These are phyloP conservation scores for Fulmarus glacialis DNA, from an alignment of 2,113 vertebrate species.

Conservation along the genomic window DNA sequence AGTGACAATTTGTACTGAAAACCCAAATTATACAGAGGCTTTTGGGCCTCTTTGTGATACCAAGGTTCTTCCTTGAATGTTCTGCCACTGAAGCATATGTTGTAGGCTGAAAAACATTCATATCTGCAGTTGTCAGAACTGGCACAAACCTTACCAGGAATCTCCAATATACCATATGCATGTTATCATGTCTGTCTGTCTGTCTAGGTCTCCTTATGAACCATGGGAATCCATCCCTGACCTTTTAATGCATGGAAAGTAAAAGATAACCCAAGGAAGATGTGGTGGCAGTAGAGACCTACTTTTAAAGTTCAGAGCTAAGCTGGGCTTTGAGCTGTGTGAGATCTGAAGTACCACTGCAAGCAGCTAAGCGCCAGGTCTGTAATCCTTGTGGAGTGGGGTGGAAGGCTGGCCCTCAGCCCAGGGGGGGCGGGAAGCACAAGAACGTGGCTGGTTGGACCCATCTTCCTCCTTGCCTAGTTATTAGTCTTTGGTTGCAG, in stretches of 20 bases:
- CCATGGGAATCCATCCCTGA: background rate
- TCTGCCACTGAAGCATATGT: background rate
- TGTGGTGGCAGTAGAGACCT: constrained; percentile 43
- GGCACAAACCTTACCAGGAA: background rate
- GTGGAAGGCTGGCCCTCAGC: background rate
- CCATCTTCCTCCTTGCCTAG: background rate
- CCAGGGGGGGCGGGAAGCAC: background rate
- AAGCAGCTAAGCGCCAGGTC: background rate
- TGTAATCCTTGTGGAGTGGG: background rate
- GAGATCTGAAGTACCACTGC: background rate
- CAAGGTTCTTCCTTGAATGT: background rate
- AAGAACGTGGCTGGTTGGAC: background rate
- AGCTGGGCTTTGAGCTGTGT: background rate
- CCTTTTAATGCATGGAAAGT: background rate
- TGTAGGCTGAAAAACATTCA: background rate
- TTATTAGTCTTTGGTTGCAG: background rate
- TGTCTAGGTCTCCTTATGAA: background rate
- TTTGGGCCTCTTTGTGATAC: background rate
- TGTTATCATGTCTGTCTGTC: background rate
- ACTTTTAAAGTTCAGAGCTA: constrained; percentile 1
- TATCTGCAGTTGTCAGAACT: background rate
- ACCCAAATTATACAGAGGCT: background rate
- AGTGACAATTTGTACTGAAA: background rate
- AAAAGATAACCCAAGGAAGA: background rate
- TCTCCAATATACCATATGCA: background rate